phyloP scores from a whole-genome alignment of 2,888 invertebrate genomes.

The Xylota sylvarum region DNA sequence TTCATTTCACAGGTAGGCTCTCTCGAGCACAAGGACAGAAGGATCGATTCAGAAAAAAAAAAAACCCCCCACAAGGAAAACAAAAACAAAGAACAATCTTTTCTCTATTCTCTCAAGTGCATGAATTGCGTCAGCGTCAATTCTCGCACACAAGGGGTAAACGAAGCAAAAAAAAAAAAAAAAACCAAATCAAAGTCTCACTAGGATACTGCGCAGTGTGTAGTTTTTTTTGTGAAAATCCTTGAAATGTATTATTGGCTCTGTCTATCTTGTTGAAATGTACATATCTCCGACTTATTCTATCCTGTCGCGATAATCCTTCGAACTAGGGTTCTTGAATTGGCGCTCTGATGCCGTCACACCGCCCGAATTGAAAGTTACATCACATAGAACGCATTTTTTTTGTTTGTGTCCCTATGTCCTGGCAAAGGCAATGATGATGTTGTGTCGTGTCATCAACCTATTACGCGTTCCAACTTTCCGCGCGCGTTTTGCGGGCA shows the following conservation, averaged over 20 bases:
- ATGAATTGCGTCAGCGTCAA: slow-evolving; percentile 69
- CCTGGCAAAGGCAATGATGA: slow-evolving; percentile 38
- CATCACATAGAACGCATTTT: slow-evolving; percentile 57
- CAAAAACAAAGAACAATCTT: slow-evolving; percentile 56
- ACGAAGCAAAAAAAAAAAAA: slow-evolving; percentile 15
- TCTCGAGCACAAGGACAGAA: slow-evolving; percentile 61
- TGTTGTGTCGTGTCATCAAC: slow-evolving; percentile 67
- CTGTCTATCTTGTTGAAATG: slow-evolving; percentile 29
- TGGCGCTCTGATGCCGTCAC: slow-evolving; percentile 49
- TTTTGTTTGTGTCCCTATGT: slow-evolving; percentile 8
- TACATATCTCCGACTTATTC: slow-evolving; percentile 17
- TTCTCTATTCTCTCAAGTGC: slow-evolving; percentile 49
- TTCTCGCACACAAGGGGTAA: slow-evolving; percentile 22
- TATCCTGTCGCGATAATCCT: not conserved
- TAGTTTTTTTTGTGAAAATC: slow-evolving; percentile 46
- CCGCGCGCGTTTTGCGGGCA: slow-evolving; percentile 24
- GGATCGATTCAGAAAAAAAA: slow-evolving; percentile 67
- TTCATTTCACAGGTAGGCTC: slow-evolving; percentile 54
- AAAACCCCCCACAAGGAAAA: slow-evolving; percentile 14
- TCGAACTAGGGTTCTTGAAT: slow-evolving; percentile 16
- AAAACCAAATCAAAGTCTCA: slow-evolving; percentile 18
- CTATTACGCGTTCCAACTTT: slow-evolving; percentile 54
- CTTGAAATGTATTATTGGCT: slow-evolving; percentile 40
- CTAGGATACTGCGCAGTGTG: slow-evolving; percentile 61
- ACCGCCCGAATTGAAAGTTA: slow-evolving; percentile 41